phyloP scores from a whole-genome alignment of 1,140 invertebrate species.

The Dufourea novaeangliae region DNA sequence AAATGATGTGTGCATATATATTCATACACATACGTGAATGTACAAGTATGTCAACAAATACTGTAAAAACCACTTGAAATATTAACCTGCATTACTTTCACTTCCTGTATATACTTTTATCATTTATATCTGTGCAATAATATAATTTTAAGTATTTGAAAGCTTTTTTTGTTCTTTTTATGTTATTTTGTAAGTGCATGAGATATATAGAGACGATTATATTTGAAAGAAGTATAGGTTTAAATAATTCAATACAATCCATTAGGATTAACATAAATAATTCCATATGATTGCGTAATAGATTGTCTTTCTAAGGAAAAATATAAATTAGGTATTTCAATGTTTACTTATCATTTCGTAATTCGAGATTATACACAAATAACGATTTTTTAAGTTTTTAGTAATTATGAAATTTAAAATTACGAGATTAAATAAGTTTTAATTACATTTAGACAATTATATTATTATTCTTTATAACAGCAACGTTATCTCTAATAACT shows the following conservation, averaged over 20 bases:
- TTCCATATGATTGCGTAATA: neutral
- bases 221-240: neutral
- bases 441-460: too few species aligned
- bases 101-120: neutral
- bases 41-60: neutral
- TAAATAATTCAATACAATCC: neutral
- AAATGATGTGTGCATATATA: neutral
- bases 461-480: neutral
- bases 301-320: neutral
- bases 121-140: neutral
- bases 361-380: too few species aligned
- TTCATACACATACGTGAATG: neutral
- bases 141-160: neutral
- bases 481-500: neutral
- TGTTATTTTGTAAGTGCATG: neutral
- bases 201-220: neutral
- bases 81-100: neutral
- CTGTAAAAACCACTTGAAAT: neutral
- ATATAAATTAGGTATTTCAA: too few species aligned
- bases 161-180: neutral
- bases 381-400: too few species aligned
- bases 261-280: constrained; percentile 1
- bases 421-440: neutral
- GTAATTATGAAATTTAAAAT: too few species aligned
- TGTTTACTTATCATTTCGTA: too few species aligned